Evolutionary conservation across 2,113 vertebrate species (phyloP).

Genomic region (Oenanthe oenanthe): DNA sequence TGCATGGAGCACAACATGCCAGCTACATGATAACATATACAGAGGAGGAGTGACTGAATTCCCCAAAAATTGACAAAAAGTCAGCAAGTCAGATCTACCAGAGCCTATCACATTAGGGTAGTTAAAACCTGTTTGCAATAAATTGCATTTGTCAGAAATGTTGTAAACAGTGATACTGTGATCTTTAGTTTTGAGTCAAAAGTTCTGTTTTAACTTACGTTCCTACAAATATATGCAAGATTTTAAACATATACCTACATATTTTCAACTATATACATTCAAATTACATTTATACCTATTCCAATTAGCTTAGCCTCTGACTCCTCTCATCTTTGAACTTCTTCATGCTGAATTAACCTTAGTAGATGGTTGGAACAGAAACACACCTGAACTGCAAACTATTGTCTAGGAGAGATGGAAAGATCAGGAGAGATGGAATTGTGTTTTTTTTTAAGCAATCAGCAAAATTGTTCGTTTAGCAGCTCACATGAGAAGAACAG

Average conservation of each 20-base stretch:
- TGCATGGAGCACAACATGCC: neutral
- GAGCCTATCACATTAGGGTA: neutral
- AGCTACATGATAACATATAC: neutral
- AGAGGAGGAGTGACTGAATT: neutral
- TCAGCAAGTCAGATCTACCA: neutral
- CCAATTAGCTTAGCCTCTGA: neutral
- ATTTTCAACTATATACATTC: neutral
- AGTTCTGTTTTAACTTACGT: neutral
- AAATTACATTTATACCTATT: neutral
- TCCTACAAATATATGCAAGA: neutral
- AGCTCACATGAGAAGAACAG: neutral
- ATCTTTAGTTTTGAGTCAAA: neutral
- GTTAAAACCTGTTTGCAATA: neutral
- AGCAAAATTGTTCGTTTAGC: neutral
- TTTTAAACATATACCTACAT: neutral
- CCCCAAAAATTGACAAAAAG: neutral
- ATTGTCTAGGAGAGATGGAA: neutral
- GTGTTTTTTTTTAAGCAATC: neutral
- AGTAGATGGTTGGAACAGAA: neutral
- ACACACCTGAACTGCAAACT: neutral
- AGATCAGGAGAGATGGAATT: neutral
- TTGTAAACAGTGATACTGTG: neutral
- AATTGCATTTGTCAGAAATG: neutral
- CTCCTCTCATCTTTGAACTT: neutral
- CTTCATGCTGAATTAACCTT: neutral